These are phyloP conservation scores for Panurus biarmicus DNA, from an alignment of 2,113 vertebrate species.

Conservation along the genomic window DNA sequence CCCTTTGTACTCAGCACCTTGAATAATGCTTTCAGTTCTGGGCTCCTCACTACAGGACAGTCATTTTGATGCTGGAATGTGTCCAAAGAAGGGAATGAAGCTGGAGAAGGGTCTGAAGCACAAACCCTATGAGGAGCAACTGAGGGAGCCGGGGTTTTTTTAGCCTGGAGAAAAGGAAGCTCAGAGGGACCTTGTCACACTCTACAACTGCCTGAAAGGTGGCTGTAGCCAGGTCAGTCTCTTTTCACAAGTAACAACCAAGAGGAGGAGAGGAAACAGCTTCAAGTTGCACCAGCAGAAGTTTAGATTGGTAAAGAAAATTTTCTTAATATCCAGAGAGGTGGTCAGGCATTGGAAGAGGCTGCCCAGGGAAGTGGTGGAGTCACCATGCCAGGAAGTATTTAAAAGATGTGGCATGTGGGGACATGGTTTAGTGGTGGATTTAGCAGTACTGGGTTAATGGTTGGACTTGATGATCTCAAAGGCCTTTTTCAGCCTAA, in stretches of 20 bases:
- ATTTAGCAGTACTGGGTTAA: background rate
- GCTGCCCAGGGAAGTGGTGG: background rate
- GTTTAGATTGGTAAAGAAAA: background rate
- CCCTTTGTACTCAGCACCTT: background rate
- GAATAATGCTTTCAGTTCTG: background rate
- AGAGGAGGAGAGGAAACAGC: background rate
- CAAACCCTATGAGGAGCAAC: background rate
- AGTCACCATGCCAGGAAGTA: background rate
- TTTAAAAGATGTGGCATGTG: background rate
- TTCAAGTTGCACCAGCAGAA: background rate
- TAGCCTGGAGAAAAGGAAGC: background rate
- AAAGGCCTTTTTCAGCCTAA: background rate
- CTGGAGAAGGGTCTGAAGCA: background rate
- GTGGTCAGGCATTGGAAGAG: background rate
- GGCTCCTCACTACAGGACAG: background rate
- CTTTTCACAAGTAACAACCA: background rate
- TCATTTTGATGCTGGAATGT: background rate
- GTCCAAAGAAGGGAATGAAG: background rate
- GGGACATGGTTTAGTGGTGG: background rate
- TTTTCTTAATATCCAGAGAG: background rate
- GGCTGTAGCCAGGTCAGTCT: accelerated
- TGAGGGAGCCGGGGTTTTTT: background rate
- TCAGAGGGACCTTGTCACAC: accelerated
- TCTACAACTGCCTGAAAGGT: background rate
- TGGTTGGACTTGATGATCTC: background rate